Percentiles rank a stretch among this genome's conserved stretches.
phyloP scores from a whole-genome alignment of 35 echinoderm and acorn worm genomes.

The Strongylocentrotus purpuratus region DNA sequence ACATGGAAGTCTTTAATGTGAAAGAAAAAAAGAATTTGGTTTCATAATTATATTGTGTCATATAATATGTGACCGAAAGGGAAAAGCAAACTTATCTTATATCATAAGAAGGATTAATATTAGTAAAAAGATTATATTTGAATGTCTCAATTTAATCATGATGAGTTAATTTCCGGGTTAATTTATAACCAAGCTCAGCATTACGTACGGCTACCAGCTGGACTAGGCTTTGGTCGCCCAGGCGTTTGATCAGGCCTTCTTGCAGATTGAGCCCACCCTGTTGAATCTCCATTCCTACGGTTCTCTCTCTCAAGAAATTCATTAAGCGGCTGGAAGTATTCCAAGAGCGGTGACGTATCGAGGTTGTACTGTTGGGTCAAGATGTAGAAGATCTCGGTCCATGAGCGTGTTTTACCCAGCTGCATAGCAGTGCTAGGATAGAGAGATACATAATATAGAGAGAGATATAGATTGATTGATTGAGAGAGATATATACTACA shows the following conservation, averaged over 20 bases:
- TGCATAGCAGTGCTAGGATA: background rate
- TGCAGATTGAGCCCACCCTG: background rate
- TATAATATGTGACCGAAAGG: too few species aligned
- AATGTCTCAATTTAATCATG: background rate
- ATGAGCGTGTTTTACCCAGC: background rate
- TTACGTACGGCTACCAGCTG: background rate
- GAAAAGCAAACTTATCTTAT: too few species aligned
- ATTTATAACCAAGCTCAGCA: background rate
- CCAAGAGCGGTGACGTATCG: background rate
- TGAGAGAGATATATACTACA: background rate
- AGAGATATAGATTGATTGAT: background rate
- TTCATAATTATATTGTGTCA: too few species aligned
- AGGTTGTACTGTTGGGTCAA: background rate
- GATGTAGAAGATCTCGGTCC: slow-evolving; percentile 27
- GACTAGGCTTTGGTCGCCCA: background rate
- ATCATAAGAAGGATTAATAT: too few species aligned
- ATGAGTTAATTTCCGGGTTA: too few species aligned
- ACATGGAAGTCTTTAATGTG: background rate
- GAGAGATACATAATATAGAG: background rate
- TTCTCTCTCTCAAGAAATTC: background rate
- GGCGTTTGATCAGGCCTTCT: background rate
- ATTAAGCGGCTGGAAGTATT: slow-evolving; percentile 31
- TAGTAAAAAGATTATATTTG: too few species aligned
- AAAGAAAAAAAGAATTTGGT: too few species aligned
- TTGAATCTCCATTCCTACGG: background rate